Base-by-base conservation (phyloP, 2,113 vertebrate species). In the Caloenas nicobarica region DNA sequence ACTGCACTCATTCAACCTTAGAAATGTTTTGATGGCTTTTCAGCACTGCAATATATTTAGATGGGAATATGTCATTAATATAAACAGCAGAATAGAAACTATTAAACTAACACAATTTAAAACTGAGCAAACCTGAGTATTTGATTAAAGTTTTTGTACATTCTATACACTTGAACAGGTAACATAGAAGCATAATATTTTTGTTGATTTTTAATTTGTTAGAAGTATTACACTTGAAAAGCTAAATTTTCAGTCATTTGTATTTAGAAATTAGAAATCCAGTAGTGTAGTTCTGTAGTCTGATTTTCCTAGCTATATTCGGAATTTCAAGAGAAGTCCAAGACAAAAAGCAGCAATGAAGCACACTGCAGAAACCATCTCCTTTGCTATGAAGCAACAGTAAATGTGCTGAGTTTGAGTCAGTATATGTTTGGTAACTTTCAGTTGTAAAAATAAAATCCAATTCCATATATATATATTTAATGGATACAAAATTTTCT, bases 51-150 rank as follows among this genome's bases (percentile, higher is more conserved):
- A 98, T 98, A 98, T 98, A 98, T 99, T 99, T 99, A 99, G 99
- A 99, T 98, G 98, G 98, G 98, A 99, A 98, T 98, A 98, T 99
- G 98, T 98, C 98, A 99, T 99, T 99, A 99, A 99, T 99, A 98
- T 98, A 98, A 99, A 99, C 98, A 98, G 98, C 98, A 98, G 98
- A 99, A 98, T 98, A 99, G 98, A 99, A 99, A 99, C 99, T 98
- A 99, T 99, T 99, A 99, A 98, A 99, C 98, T 98, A 99, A 99
- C 99, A 99, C 99, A 99, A 99, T 99, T 98, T 98, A 98, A 99
- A 99, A 99, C 98, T 98, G 98, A 99, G 98, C 98, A 98, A 99
- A 98, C 99, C 98, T 97, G 98, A 98, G 98, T 99, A 98, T 99
- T 99, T 99, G 99, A 99, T 99, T 99, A 99, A 99, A 99, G 98